These are phyloP conservation scores for Catharus ustulatus DNA, from an alignment of 2,797 vertebrate species.

Conservation along the genomic window DNA sequence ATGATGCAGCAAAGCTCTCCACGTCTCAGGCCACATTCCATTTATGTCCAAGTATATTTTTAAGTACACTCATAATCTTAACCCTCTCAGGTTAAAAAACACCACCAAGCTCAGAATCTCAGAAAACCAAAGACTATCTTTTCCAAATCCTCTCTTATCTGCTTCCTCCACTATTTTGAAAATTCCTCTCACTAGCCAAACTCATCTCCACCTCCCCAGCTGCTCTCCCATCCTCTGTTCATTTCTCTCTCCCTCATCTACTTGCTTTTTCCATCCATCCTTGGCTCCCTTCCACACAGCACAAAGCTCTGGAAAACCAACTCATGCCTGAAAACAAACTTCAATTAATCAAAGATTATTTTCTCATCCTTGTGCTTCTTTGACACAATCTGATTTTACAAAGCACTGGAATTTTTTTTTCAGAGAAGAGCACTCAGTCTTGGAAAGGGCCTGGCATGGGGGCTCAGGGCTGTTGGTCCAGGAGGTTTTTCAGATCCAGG, in stretches of 20 bases:
- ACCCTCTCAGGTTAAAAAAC: not conserved
- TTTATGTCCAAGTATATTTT: not conserved
- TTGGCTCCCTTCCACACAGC: not conserved
- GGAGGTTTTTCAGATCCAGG: not conserved
- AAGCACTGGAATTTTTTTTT: not conserved
- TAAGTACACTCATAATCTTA: not conserved
- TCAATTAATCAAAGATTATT: not conserved
- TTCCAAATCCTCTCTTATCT: not conserved
- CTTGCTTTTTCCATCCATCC: not conserved
- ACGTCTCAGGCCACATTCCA: not conserved
- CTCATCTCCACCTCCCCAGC: not conserved
- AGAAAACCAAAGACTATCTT: not conserved
- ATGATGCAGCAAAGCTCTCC: not conserved
- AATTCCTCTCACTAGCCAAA: not conserved
- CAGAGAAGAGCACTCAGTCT: not conserved
- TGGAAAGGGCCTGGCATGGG: rapidly evolving
- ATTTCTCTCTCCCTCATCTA: not conserved
- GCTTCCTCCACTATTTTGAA: not conserved
- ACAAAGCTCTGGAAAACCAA: not conserved
- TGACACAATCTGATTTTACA: not conserved
- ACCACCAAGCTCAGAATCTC: not conserved
- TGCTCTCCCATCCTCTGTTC: not conserved
- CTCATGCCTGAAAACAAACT: not conserved
- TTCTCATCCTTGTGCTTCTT: not conserved
- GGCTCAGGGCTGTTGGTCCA: not conserved